Evolutionary conservation across 2,888 invertebrate genomes (phyloP).

Genomic region (Unio pictorum): DNA sequence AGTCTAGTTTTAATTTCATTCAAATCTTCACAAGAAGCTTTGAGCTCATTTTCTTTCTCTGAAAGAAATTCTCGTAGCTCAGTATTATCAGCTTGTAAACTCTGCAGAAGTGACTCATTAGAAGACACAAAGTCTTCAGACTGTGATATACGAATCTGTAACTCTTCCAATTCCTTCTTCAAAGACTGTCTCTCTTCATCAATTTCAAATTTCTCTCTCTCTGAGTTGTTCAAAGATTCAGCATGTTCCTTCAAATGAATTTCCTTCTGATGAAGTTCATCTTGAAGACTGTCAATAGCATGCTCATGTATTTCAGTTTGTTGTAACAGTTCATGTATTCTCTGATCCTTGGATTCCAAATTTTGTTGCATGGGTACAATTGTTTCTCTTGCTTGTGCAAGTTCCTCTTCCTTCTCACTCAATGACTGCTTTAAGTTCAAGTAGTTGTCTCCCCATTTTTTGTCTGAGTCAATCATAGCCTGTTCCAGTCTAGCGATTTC

Average conservation of each 20-base stretch:
- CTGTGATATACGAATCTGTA: neutral
- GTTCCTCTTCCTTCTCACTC: too few species aligned
- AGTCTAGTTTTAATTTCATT: constrained; percentile 11
- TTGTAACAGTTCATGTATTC: constrained; percentile 13
- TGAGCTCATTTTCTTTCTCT: constrained; percentile 16
- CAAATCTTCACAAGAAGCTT: constrained; percentile 12
- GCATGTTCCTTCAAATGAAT: too few species aligned
- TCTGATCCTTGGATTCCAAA: constrained; percentile 10
- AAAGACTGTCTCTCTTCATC: constrained; percentile 28
- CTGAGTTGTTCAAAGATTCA: neutral
- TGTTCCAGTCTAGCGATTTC: constrained; percentile 19
- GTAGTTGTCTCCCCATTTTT: too few species aligned
- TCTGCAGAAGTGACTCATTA: constrained; percentile 1
- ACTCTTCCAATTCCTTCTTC: constrained; percentile 5
- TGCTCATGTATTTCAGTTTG: too few species aligned
- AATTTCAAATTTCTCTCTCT: constrained; percentile 23
- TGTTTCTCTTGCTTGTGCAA: constrained; percentile 1
- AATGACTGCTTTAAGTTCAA: too few species aligned
- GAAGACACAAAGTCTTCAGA: too few species aligned
- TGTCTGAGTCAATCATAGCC: constrained; percentile 4
- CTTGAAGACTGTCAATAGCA: too few species aligned
- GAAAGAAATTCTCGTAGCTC: neutral
- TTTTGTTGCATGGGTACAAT: constrained; percentile 6
- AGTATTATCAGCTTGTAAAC: constrained; percentile 1
- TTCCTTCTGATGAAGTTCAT: too few species aligned